phyloP scores from a whole-genome alignment of 2,113 vertebrate genomes.

The Etia nguti region DNA sequence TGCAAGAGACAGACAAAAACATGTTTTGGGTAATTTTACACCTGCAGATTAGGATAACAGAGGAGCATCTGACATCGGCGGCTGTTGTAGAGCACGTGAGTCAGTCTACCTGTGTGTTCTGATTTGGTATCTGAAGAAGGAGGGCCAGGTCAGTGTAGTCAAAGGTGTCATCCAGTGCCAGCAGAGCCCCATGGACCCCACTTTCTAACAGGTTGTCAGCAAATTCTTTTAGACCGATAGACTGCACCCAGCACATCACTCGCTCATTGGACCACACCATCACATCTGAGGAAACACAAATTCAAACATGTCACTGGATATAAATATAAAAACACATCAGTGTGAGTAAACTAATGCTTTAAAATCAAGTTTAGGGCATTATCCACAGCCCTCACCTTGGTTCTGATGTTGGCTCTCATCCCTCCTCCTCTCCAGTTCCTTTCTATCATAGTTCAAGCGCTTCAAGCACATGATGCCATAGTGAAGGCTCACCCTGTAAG shows the following conservation, averaged over 20 bases:
- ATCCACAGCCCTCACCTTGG: constrained; percentile 71
- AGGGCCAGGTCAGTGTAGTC: constrained; percentile 89
- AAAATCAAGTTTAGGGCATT: neutral
- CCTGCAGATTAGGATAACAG: neutral
- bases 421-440: constrained; percentile 86
- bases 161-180: constrained; percentile 91
- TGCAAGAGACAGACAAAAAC: constrained; percentile 33
- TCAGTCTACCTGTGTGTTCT: constrained; percentile 82
- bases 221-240: constrained; percentile 88
- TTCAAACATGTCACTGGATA: neutral
- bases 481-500: constrained; percentile 85
- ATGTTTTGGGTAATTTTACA: neutral
- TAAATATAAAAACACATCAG: neutral
- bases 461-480: constrained; percentile 95
- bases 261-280: constrained; percentile 95
- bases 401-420: constrained; percentile 88
- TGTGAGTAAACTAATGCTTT: neutral
- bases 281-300: constrained; percentile 72
- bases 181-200: constrained; percentile 86
- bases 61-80: neutral
- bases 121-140: constrained; percentile 90
- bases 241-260: constrained; percentile 92
- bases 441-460: constrained; percentile 90
- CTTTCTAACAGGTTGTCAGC: constrained; percentile 89
- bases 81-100: neutral